phyloP scores from a whole-genome alignment of 92 coral and sea anemone species.

The Umimayanthus kanabou region DNA sequence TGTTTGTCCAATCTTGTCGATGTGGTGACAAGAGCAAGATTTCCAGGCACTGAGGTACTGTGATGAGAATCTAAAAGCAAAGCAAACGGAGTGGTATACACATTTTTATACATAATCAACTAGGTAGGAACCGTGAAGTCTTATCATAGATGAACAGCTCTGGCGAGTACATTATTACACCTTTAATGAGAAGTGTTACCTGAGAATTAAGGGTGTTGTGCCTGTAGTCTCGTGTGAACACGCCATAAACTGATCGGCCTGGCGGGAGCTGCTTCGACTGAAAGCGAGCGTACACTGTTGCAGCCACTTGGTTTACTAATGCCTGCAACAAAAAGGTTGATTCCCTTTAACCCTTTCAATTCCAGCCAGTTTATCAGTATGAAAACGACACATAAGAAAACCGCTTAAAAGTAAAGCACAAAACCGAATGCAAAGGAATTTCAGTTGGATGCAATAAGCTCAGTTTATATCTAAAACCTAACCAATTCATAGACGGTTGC shows the following conservation, averaged over 20 bases:
- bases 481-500: too few relatives aligned
- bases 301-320: slow-evolving; percentile 77
- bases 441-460: too few relatives aligned
- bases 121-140: background rate
- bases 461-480: too few relatives aligned
- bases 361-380: too few relatives aligned
- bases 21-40: slow-evolving; percentile 69
- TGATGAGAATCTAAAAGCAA: slow-evolving; percentile 63
- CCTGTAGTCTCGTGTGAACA: slow-evolving; percentile 71
- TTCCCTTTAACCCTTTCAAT: too few relatives aligned
- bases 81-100: background rate
- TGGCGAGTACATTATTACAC: background rate
- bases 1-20: slow-evolving; percentile 74
- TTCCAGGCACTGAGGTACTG: slow-evolving; percentile 83
- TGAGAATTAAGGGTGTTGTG: slow-evolving; percentile 61
- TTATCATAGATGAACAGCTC: background rate
- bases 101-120: too few relatives aligned
- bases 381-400: too few relatives aligned
- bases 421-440: too few relatives aligned
- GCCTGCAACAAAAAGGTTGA: slow-evolving; percentile 48
- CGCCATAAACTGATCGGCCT: slow-evolving; percentile 69
- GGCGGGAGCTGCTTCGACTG: slow-evolving; percentile 52
- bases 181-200: slow-evolving; percentile 47
- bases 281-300: slow-evolving; percentile 72
- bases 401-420: too few relatives aligned